Evolutionary conservation across 2,797 vertebrate species (phyloP).

Genomic region (Peromyscus eremicus): DNA sequence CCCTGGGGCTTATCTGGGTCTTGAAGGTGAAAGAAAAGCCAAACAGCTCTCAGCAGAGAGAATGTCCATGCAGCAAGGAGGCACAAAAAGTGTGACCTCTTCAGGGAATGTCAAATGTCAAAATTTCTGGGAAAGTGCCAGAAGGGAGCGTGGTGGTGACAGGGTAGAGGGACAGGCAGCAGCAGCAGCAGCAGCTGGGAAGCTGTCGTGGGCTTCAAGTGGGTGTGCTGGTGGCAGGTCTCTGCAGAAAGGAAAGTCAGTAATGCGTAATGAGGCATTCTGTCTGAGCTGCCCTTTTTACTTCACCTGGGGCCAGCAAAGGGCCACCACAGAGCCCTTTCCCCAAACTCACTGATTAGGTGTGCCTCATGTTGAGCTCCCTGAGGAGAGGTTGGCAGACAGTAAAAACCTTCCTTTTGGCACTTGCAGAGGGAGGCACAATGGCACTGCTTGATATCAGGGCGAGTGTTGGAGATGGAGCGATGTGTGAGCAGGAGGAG

Average conservation of each 20-base stretch:
- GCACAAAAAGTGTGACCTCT: neutral
- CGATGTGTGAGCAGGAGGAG: neutral
- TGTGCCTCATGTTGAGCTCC: neutral
- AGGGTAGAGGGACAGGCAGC: neutral
- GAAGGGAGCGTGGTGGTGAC: neutral
- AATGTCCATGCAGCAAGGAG: constrained; percentile 1
- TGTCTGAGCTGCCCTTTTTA: neutral
- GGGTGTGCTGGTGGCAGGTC: too few species aligned
- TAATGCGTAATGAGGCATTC: neutral
- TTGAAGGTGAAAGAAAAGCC: neutral
- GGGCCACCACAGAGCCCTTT: neutral
- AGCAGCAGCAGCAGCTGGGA: neutral
- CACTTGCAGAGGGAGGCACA: neutral
- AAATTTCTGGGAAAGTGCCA: neutral
- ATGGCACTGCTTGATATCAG: neutral
- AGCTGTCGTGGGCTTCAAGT: neutral
- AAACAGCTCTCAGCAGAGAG: neutral
- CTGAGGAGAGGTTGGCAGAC: neutral
- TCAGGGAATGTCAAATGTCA: neutral
- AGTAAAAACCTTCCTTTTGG: neutral
- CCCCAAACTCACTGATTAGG: neutral
- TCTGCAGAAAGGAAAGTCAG: neutral
- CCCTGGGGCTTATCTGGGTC: neutral
- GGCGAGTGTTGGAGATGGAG: neutral
- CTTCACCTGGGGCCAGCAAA: neutral